Conservation (phyloP, 2,113 vertebrate species). For the Chaenogobius annularis region DNA sequence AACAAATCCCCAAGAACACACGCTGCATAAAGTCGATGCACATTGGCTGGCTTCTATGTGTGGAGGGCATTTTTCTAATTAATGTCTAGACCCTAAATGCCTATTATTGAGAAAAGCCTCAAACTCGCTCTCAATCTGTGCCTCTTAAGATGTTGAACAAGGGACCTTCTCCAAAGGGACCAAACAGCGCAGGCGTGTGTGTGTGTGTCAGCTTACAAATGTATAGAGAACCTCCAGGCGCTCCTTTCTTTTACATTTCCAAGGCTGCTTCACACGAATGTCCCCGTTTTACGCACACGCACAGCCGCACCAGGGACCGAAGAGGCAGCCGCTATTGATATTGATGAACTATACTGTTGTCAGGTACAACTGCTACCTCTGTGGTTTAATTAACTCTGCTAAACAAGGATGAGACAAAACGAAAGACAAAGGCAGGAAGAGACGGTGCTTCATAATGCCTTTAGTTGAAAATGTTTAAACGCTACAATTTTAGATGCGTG, state of each 20-base stretch:
- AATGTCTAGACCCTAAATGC: slow-evolving; percentile 60
- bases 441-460: slow-evolving; percentile 8
- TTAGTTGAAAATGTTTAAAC: not conserved
- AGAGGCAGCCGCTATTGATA: slow-evolving; percentile 55
- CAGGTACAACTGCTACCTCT: slow-evolving; percentile 54
- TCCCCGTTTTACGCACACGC: slow-evolving; percentile 6
- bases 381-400: slow-evolving; percentile 64
- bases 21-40: slow-evolving; percentile 20
- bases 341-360: slow-evolving; percentile 64
- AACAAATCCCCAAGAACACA: slow-evolving; percentile 21
- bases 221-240: slow-evolving; percentile 57
- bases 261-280: slow-evolving; percentile 49
- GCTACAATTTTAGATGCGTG: not conserved
- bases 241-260: slow-evolving; percentile 64
- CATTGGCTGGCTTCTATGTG: slow-evolving; percentile 54
- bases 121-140: slow-evolving; percentile 24
- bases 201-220: slow-evolving; percentile 39
- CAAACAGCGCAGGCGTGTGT: slow-evolving; percentile 16
- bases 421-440: slow-evolving; percentile 25
- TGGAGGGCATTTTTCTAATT: slow-evolving; percentile 63
- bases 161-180: slow-evolving; percentile 40
- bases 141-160: slow-evolving; percentile 47
- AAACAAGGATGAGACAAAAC: slow-evolving; percentile 29
- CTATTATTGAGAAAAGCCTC: slow-evolving; percentile 52
- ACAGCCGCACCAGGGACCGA: slow-evolving; percentile 36